A percentile compares a stretch with the other conserved stretches of the same genome.
These are phyloP conservation scores for Anthopleura sola DNA, from an alignment of 64 coral and sea anemone species.

Conservation along the genomic window DNA sequence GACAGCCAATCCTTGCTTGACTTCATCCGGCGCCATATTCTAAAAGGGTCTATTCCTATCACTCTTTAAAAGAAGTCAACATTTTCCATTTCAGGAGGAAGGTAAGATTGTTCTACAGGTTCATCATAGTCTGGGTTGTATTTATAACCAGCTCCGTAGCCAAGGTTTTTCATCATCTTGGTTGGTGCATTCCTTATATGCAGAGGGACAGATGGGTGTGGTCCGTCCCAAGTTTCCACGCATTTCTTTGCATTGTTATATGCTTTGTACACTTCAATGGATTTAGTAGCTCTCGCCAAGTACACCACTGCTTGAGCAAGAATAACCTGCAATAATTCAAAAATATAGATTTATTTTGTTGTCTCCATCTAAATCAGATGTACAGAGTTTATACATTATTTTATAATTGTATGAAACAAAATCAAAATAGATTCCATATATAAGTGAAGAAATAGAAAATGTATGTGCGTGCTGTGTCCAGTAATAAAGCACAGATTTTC, in stretches of 20 bases:
- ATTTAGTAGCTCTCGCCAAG: constrained; percentile 85
- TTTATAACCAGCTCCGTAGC: constrained; percentile 86
- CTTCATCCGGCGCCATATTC: too few species aligned
- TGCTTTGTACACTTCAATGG: constrained; percentile 92
- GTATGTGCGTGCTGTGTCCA: too few species aligned
- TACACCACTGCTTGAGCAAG: constrained; percentile 89
- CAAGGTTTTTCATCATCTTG: constrained; percentile 82
- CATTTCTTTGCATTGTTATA: constrained; percentile 72
- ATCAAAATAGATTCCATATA: too few species aligned
- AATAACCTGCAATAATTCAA: constrained; percentile 62
- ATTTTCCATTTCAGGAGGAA: constrained; percentile 74
- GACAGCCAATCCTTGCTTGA: too few species aligned
- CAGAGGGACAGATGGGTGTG: constrained; percentile 78
- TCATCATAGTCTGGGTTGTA: constrained; percentile 87
- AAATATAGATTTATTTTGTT: not conserved
- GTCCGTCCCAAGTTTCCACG: constrained; percentile 79
- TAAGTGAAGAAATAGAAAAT: too few species aligned
- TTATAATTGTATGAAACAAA: too few species aligned
- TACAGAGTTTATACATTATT: too few species aligned
- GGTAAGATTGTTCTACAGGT: constrained; percentile 83
- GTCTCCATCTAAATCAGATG: not conserved
- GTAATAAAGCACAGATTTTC: too few species aligned
- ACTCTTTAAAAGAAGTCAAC: constrained; percentile 79
- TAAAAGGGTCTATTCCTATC: too few species aligned
- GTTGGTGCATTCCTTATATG: constrained; percentile 98